A percentile compares a stretch with the other conserved stretches of the same genome.
These are phyloP conservation scores for Epinotia nisella DNA, from an alignment of 2,888 invertebrate genomes.

Conservation along the genomic window DNA sequence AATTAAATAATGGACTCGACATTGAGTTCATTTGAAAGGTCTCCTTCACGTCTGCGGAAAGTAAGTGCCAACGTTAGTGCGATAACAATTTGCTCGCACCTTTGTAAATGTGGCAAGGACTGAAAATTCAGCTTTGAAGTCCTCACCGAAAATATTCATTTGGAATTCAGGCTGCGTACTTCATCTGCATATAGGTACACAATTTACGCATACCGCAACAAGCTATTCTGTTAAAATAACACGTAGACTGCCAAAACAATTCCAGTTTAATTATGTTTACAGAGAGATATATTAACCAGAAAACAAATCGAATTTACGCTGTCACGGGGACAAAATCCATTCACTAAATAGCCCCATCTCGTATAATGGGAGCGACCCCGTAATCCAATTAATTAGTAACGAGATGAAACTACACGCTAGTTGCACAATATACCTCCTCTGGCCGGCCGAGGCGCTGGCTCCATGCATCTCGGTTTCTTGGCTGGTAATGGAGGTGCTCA, in stretches of 20 bases:
- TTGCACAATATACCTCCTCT: constrained; percentile 56
- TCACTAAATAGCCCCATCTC: constrained; percentile 74
- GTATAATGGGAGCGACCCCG: constrained; percentile 72
- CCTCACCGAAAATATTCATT: constrained; percentile 25
- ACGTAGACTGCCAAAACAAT: constrained; percentile 48
- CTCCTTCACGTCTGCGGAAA: constrained; percentile 65
- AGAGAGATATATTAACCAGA: constrained; percentile 56
- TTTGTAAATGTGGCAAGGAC: constrained; percentile 17
- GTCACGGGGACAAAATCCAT: constrained; percentile 73
- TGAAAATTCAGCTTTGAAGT: constrained; percentile 21
- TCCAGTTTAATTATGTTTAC: constrained; percentile 64
- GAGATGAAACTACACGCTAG: constrained; percentile 69
- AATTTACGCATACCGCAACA: constrained; percentile 32
- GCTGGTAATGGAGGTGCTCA: constrained; percentile 40
- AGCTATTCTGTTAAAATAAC: constrained; percentile 34
- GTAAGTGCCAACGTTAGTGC: constrained; percentile 66
- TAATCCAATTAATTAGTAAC: constrained; percentile 77
- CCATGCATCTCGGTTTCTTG: constrained; percentile 37
- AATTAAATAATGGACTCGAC: constrained; percentile 79
- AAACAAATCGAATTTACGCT: constrained; percentile 67
- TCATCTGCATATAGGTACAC: constrained; percentile 33
- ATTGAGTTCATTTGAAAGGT: constrained; percentile 70
- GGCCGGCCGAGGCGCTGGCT: constrained; percentile 6
- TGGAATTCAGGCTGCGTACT: constrained; percentile 32
- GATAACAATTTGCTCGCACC: constrained; percentile 39